Evolutionary conservation across 2,113 vertebrate species (phyloP).

Genomic region (Pholis gunnellus): DNA sequence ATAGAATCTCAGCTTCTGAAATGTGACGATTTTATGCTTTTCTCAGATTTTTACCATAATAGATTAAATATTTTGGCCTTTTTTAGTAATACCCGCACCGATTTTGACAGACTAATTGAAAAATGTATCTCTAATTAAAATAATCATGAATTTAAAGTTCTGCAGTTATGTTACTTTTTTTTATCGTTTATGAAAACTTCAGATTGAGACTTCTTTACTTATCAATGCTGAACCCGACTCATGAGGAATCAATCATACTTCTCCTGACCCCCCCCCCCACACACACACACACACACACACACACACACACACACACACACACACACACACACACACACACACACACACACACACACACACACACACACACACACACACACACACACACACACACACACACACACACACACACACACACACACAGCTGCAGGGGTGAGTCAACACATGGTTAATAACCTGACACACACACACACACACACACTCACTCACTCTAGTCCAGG

Average conservation of each 20-base stretch:
- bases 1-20: neutral
- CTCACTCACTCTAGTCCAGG: constrained; percentile 23
- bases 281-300: neutral
- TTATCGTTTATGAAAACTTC: no score
- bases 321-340: constrained; percentile 35
- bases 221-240: neutral
- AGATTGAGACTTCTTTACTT: neutral
- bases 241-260: constrained; percentile 22
- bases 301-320: constrained; percentile 39
- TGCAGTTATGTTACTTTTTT: no score
- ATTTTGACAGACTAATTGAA: no score
- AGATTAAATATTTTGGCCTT: neutral
- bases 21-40: neutral
- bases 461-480: constrained; percentile 40
- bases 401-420: constrained; percentile 20
- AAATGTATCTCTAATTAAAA: no score
- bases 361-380: constrained; percentile 41
- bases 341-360: neutral
- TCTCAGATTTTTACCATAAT: neutral
- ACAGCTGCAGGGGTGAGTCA: constrained; percentile 69
- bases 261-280: neutral
- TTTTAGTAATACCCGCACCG: no score
- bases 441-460: constrained; percentile 70
- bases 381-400: neutral
- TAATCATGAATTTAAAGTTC: no score